Evolutionary conservation across 2,797 vertebrate genomes (phyloP), one percentile per base, ranked within the genome.

Genomic region (Paguma larvata): DNA sequence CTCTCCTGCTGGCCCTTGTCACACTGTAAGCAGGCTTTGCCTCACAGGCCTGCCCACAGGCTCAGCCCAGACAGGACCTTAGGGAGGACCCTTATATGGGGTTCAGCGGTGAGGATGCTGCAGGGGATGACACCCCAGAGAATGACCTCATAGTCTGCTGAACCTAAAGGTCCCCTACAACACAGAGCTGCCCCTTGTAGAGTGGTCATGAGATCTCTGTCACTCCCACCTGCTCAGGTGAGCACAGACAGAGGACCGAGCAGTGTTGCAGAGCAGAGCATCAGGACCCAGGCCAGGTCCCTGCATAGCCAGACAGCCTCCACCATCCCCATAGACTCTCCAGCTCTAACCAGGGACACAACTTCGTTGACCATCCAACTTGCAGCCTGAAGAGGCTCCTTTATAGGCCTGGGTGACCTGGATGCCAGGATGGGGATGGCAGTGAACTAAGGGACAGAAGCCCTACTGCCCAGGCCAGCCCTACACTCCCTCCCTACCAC

Each of bases 91-190:
- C 14, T 8, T 7, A 12, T 5, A 62, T 11, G 48, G 38, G 41
- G 73, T 88, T 85, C 63, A 72, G 51, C 6, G 51, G 41, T 2
- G 53, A 5, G 2, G 12, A 30, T 80, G 23, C 4, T 23, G 32
- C 0, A 41, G 11, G 6, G 13, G 14, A 7, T 41, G 1, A 30
- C 19, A 1, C 15, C 14, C 70, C 13, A 21, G 7, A 46, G 2
- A 27, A 46, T 46, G 41, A 38, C 14, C 25, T 25, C 7, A 30
- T 3, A 44, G 72, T 7, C 25, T 46, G 34, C 68, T 13, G 11
- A 19, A 23, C 16, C 21, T 6, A 6, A 21, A 70, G 19, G 9
- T 5, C 18, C 67, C n/a, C n/a, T 38, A 38, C 34, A 70, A 5
- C 11, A 38, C 21, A 5, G 9, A 70, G 2, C 34, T 38, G 34